These are phyloP conservation scores for Sebastolobus alascanus DNA, from an alignment of 2,797 vertebrate genomes.

Conservation along the genomic window DNA sequence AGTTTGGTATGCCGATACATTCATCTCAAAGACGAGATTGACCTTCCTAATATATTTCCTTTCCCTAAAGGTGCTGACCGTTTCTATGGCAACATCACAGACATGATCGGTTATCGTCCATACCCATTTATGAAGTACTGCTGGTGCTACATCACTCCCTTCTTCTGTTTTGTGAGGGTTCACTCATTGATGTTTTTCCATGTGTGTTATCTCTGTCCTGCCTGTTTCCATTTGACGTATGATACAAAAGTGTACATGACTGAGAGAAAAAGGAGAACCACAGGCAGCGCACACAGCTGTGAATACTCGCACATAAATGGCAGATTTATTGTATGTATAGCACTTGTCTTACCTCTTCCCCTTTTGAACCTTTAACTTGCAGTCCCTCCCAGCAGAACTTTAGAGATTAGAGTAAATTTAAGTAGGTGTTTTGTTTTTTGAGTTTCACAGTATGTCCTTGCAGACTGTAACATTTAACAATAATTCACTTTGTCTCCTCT, in stretches of 20 bases:
- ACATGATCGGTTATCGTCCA: slow-evolving; percentile 92
- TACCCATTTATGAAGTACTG: slow-evolving; percentile 89
- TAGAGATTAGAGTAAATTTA: not conserved
- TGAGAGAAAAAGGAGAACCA: not conserved
- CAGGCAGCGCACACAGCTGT: not conserved
- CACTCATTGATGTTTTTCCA: not conserved
- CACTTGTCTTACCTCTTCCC: not conserved
- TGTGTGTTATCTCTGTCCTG: not conserved
- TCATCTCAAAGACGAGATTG: not conserved
- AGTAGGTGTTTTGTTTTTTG: not conserved
- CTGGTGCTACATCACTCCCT: slow-evolving; percentile 89
- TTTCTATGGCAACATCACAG: slow-evolving; percentile 89
- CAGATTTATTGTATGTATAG: not conserved
- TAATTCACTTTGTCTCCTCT: slow-evolving; percentile 20
- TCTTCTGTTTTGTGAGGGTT: slow-evolving; percentile 86
- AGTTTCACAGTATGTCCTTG: not conserved
- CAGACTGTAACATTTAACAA: not conserved
- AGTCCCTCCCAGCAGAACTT: not conserved
- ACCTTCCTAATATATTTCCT: not conserved
- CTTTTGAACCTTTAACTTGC: not conserved
- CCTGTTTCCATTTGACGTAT: not conserved
- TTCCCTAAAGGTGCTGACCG: slow-evolving; percentile 85
- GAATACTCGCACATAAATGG: not conserved
- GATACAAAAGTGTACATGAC: not conserved
- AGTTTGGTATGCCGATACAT: not conserved